These are phyloP conservation scores for Cantharis rustica DNA, from an alignment of 2,888 invertebrate species.

Conservation along the genomic window DNA sequence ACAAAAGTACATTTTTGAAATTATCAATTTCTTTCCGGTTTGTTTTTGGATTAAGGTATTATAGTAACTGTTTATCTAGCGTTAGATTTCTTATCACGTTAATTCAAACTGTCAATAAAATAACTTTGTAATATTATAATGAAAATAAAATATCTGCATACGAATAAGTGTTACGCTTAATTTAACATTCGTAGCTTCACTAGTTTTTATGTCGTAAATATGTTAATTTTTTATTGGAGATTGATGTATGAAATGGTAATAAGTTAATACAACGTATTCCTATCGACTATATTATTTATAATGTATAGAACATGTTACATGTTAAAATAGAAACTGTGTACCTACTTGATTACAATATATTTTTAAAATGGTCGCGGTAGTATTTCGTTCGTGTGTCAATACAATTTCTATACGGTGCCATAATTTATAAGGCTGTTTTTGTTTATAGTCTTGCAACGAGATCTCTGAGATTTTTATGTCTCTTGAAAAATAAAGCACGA, in stretches of 20 bases:
- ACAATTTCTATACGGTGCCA: background rate
- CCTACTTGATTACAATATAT: background rate
- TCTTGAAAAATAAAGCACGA: constrained; percentile 11
- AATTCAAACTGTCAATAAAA: background rate
- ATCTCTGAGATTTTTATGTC: constrained; percentile 18
- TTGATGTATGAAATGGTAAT: background rate
- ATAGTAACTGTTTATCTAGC: background rate
- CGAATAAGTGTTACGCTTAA: background rate
- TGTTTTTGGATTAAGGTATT: background rate
- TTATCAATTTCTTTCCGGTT: no score
- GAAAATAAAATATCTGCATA: background rate
- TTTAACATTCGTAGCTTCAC: background rate
- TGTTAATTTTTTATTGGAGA: background rate
- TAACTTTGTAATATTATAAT: background rate
- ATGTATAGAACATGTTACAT: background rate
- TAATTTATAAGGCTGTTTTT: constrained; percentile 9
- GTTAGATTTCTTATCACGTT: background rate
- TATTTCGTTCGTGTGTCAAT: background rate
- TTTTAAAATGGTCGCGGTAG: background rate
- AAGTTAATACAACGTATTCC: background rate
- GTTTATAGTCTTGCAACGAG: constrained; percentile 7
- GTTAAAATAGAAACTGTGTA: background rate
- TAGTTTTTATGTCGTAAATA: background rate
- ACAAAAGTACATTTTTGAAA: no score
- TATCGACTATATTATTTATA: background rate